These are phyloP conservation scores for Ptychodera flava DNA, from an alignment of 35 echinoderm and acorn worm genomes.

Conservation along the genomic window DNA sequence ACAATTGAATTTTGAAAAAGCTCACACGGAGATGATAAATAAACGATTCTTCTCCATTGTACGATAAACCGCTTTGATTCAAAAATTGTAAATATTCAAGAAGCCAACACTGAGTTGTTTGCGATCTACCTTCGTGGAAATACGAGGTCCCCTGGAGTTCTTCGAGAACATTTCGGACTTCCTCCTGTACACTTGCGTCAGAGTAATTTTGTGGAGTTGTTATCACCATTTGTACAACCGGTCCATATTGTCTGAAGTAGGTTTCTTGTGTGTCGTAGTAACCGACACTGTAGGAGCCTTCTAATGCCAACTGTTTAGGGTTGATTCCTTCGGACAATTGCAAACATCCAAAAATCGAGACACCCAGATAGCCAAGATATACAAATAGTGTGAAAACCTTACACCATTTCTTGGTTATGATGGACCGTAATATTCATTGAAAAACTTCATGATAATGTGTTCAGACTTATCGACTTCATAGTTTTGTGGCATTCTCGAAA, in stretches of 20 bases:
- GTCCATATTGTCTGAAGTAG: background rate
- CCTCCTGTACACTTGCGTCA: background rate
- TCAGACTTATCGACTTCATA: slow-evolving; percentile 13
- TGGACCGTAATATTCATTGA: background rate
- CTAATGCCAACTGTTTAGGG: background rate
- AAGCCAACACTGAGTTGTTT: slow-evolving; percentile 74
- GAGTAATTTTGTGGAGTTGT: background rate
- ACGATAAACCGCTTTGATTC: background rate
- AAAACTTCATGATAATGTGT: background rate
- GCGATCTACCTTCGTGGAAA: slow-evolving; percentile 14
- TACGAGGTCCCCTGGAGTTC: slow-evolving; percentile 42
- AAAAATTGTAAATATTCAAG: slow-evolving; percentile 37
- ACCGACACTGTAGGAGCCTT: background rate
- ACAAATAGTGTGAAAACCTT: background rate
- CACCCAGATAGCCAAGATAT: background rate
- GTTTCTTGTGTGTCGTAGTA: background rate
- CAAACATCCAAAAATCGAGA: background rate
- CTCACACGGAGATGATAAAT: slow-evolving; percentile 27
- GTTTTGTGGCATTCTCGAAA: slow-evolving; percentile 17
- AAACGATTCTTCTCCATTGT: slow-evolving; percentile 37
- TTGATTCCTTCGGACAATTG: background rate
- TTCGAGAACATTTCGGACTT: slow-evolving; percentile 29
- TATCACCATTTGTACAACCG: background rate
- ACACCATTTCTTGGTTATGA: background rate
- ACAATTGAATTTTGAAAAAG: slow-evolving; percentile 42